These are phyloP conservation scores for Ciconia stormi DNA, from an alignment of 2,113 vertebrate species.

Conservation along the genomic window DNA sequence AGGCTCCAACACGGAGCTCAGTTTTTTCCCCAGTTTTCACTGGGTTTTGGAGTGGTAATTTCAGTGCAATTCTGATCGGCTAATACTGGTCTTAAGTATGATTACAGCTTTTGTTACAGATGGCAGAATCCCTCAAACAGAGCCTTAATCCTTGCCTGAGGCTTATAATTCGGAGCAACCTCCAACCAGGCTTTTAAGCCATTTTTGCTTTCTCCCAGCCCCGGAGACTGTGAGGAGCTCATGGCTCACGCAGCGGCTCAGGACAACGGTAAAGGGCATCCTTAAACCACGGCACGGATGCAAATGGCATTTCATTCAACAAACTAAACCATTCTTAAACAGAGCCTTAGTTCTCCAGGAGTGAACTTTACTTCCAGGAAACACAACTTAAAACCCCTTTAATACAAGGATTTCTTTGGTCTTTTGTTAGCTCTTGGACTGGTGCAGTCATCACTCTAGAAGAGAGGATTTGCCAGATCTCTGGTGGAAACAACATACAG, in stretches of 20 bases:
- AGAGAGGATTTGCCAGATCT: neutral
- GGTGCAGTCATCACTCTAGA: no score
- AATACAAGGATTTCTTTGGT: neutral
- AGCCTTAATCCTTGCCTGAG: neutral
- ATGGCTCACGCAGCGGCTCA: neutral
- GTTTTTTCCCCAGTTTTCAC: neutral
- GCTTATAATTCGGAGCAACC: neutral
- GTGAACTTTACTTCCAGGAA: neutral
- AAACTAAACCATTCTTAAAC: neutral
- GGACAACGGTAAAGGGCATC: rapidly evolving
- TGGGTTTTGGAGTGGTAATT: neutral
- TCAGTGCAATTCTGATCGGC: neutral
- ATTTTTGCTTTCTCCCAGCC: neutral
- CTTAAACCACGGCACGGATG: neutral
- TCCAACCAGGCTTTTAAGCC: neutral
- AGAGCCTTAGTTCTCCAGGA: neutral
- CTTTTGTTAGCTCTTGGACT: neutral
- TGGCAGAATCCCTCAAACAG: neutral
- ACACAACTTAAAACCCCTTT: neutral
- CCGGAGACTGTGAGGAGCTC: no score
- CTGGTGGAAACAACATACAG: neutral
- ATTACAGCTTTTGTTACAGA: neutral
- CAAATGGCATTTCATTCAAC: neutral
- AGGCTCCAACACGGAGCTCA: neutral
- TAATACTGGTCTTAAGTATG: neutral